A percentile compares a stretch with the other conserved stretches of the same genome.
These are phyloP conservation scores for Podargus strigoides DNA, from an alignment of 2,797 vertebrate genomes.

Conservation along the genomic window DNA sequence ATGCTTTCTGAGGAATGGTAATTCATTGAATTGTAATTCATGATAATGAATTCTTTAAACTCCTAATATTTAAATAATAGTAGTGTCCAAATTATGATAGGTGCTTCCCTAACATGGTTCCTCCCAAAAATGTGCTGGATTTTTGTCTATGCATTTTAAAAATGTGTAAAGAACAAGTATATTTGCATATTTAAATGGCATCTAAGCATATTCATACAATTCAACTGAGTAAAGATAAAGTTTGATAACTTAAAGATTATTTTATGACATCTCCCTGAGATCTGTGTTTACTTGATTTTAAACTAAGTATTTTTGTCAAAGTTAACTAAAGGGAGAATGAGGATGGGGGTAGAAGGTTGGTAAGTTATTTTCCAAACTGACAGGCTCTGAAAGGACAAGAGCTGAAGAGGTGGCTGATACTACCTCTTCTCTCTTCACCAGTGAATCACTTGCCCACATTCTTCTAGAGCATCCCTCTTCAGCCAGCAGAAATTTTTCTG, in stretches of 20 bases:
- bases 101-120: not conserved
- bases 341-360: not conserved
- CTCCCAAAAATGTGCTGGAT: not conserved
- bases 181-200: not conserved
- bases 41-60: not conserved
- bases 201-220: not conserved
- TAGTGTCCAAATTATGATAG: not conserved
- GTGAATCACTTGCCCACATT: not conserved
- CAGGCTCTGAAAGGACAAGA: not conserved
- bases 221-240: not conserved
- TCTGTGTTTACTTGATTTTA: not conserved
- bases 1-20: not conserved
- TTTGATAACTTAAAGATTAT: not conserved
- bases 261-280: not conserved
- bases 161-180: not conserved
- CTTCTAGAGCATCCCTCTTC: not conserved
- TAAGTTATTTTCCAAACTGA: not conserved
- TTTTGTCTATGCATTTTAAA: not conserved
- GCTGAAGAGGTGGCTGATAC: not conserved
- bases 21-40: not conserved
- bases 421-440: not conserved
- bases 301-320: constrained; percentile 10
- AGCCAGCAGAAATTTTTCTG: not conserved
- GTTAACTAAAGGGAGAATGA: not conserved
- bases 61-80: not conserved